Base-by-base conservation (phyloP, 2,888 invertebrate species). In the Neelides folsomi region DNA sequence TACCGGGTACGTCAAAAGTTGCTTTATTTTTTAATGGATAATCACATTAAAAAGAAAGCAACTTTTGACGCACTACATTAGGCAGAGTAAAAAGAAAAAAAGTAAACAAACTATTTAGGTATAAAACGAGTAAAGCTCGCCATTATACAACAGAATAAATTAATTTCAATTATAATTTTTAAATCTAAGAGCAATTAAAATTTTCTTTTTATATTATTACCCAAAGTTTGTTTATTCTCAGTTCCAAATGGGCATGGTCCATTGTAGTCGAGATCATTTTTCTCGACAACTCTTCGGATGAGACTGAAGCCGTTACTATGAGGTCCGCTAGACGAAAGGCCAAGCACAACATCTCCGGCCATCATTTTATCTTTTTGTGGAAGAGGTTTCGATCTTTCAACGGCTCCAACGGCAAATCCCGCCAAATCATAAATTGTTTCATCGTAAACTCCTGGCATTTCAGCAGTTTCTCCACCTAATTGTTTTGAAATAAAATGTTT, bases 281-380 rank as follows among this genome's bases (percentile, higher is more conserved):
- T 73, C 44, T 79, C 75, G 69, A 95, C 75, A 37, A 89, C 78
- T 67, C 80, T 82, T 65, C 92, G 77, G 46, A 95, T 83, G 42
- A 92, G 73, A 68, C 90, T 90, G 71, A 87, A 95, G 1, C 97
- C 95, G 67, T 93, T 92, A 68, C 92, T 92, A 68, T 98, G 97
- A 9, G 93, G 76, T 7, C 97, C 97, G 58, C 81, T 83, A 0
- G 95, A 92, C 0, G 88, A 80, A 50, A 98, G 69, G 0, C 85
- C 93, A 57, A 97, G 79, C 4, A 97, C 74, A 1, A 83, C 71
- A 68, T 97, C 94, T 0, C 86, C 87, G 0, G 75, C 71, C 44
- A 71, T 66, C 53, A 94, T 83, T 7, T 78, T 76, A 36, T 75
- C 70, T 3, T 74, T 72, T 48, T 77, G 76, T 0, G 94, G 93